Conservation (phyloP, 2,888 invertebrate genomes). For the Nebria brevicollis region DNA sequence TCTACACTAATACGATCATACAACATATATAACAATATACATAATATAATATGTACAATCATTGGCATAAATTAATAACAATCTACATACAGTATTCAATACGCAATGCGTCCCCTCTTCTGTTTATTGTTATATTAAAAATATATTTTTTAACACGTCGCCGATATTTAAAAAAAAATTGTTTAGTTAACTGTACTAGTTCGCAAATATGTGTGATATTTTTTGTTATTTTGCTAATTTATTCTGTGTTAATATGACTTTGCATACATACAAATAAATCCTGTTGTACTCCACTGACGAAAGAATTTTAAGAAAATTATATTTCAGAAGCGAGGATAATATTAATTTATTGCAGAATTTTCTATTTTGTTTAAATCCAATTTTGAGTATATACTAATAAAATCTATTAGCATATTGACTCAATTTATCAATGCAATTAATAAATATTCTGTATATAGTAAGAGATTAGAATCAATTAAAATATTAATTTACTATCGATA, state of each 20-base stretch:
- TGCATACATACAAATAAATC: too few relatives aligned
- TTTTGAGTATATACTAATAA: too few relatives aligned
- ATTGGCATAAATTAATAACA: slow-evolving; percentile 1
- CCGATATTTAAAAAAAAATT: background rate
- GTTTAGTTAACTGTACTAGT: background rate
- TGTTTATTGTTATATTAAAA: too few relatives aligned
- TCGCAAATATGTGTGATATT: background rate
- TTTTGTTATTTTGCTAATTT: background rate
- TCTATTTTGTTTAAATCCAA: too few relatives aligned
- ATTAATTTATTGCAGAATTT: too few relatives aligned
- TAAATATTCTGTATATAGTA: background rate
- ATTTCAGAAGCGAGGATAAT: too few relatives aligned
- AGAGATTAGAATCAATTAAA: background rate
- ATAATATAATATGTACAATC: background rate
- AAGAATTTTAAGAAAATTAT: too few relatives aligned
- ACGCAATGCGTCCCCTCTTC: too few relatives aligned
- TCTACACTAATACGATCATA: background rate
- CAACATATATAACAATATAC: slow-evolving; percentile 3
- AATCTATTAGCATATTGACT: too few relatives aligned
- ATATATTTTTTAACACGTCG: too few relatives aligned
- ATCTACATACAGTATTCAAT: background rate
- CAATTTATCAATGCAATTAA: background rate
- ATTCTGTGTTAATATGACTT: background rate
- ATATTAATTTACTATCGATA: background rate
- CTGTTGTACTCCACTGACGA: too few relatives aligned